These are phyloP conservation scores for Thaleichthys pacificus DNA, from an alignment of 2,797 vertebrate genomes.

Conservation along the genomic window DNA sequence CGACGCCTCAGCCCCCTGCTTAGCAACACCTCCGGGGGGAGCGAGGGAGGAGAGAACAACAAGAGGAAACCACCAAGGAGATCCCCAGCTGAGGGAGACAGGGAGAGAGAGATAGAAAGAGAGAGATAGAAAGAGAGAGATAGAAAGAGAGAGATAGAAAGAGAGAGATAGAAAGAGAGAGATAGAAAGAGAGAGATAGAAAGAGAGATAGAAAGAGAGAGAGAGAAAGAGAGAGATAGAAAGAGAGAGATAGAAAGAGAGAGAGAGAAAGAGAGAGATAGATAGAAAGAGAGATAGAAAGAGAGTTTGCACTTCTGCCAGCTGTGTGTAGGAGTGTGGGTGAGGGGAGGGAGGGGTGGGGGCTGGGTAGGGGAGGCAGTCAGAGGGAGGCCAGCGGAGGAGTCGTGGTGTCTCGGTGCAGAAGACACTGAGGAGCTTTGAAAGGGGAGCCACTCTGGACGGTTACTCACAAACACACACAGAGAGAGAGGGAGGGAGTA, in stretches of 20 bases:
- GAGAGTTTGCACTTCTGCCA: background rate
- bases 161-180: conserved; percentile 16
- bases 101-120: conserved; percentile 18
- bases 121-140: conserved; percentile 19
- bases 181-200: conserved; percentile 7
- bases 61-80: conserved; percentile 25
- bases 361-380: no score
- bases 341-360: background rate
- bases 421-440: background rate
- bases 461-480: no score
- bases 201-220: background rate
- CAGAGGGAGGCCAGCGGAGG: no score
- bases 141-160: conserved; percentile 15
- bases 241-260: conserved; percentile 20
- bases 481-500: background rate
- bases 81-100: conserved; percentile 18
- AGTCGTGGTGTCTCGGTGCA: background rate
- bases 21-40: conserved; percentile 4
- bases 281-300: background rate
- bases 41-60: conserved; percentile 9
- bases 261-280: conserved; percentile 13
- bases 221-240: conserved; percentile 29
- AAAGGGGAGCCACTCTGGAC: no score
- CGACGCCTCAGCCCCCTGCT: background rate
- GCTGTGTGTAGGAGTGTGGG: background rate